Conservation (phyloP, 64 coral and sea anemone species). For the Stylophora pistillata region DNA sequence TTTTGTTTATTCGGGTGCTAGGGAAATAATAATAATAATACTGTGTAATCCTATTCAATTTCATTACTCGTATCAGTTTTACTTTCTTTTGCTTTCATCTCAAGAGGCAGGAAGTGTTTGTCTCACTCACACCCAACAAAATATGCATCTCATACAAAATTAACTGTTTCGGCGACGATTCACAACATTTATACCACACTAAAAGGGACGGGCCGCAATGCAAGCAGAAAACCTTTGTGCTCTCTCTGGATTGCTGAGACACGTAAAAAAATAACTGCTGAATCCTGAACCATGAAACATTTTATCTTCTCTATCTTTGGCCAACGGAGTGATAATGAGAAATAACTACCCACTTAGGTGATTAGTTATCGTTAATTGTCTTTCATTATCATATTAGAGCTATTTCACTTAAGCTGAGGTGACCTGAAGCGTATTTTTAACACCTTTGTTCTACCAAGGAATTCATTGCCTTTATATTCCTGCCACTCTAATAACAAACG, state of each 20-base stretch:
- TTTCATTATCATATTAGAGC: background rate
- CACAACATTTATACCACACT: no score
- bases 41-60: background rate
- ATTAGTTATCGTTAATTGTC: background rate
- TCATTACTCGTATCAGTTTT: background rate
- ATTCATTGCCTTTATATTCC: no score
- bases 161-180: no score
- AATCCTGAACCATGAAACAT: background rate
- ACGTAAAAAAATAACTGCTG: background rate
- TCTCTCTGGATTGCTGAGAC: background rate
- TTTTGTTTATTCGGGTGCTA: no score
- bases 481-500: background rate
- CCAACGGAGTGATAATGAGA: slow-evolving; percentile 17
- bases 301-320: no score
- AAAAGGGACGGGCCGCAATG: no score
- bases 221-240: background rate
- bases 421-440: background rate
- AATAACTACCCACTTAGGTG: background rate
- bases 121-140: no score
- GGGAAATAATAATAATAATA: background rate
- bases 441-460: no score
- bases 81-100: background rate
- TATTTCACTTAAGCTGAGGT: background rate
- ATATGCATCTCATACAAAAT: no score
- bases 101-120: background rate